A percentile compares a stretch with the other conserved stretches of the same genome.
These are phyloP conservation scores for Proctacanthus coquilletti DNA, from an alignment of 1,140 invertebrate species.

Conservation along the genomic window DNA sequence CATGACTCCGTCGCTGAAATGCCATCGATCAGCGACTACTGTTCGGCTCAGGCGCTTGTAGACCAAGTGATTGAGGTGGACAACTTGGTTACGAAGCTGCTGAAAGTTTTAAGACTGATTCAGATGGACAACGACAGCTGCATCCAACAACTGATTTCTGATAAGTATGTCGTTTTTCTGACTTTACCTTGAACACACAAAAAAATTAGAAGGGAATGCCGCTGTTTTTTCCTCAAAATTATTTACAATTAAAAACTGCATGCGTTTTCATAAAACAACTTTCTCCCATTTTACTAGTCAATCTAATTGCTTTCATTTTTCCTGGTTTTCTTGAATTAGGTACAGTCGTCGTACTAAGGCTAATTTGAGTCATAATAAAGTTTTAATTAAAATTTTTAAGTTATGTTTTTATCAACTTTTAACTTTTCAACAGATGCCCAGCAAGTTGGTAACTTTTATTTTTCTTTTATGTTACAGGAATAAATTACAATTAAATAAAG, in stretches of 20 bases:
- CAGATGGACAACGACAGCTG: slow-evolving; percentile 49
- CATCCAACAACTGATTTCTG: slow-evolving; percentile 39
- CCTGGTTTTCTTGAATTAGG: no score
- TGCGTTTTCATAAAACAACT: neutral
- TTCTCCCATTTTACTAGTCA: neutral
- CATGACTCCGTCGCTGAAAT: slow-evolving; percentile 29
- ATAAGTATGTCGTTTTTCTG: slow-evolving; percentile 24
- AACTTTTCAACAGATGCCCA: no score
- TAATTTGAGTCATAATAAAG: no score
- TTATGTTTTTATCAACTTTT: no score
- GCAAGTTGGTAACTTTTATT: no score
- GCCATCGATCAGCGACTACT: slow-evolving; percentile 29
- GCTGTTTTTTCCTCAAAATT: no score
- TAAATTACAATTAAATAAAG: slow-evolving; percentile 28
- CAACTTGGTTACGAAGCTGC: slow-evolving; percentile 52
- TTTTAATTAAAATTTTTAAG: no score
- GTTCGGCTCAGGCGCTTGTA: slow-evolving; percentile 36
- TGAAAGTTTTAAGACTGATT: slow-evolving; percentile 56
- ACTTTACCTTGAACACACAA: no score
- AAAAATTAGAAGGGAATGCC: no score
- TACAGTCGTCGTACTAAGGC: no score
- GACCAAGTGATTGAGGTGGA: slow-evolving; percentile 62
- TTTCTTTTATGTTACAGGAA: slow-evolving; percentile 14
- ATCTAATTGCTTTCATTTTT: no score
- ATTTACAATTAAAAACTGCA: no score